A percentile compares a stretch with the other conserved stretches of the same genome.
phyloP scores from a whole-genome alignment of 2,888 invertebrate species.

The Papilio gigon region DNA sequence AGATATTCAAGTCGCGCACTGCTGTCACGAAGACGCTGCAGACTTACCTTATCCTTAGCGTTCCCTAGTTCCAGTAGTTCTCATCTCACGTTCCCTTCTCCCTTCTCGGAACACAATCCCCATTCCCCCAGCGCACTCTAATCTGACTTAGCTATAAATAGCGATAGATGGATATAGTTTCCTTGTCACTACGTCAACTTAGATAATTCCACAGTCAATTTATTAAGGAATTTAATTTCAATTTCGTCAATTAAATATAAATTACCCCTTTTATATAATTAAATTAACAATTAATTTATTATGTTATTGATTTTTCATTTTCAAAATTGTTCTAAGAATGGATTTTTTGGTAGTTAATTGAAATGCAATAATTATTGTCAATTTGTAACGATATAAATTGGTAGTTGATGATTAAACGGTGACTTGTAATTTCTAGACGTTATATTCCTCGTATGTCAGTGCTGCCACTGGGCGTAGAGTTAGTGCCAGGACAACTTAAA shows the following conservation, averaged over 20 bases:
- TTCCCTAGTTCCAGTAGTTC: slow-evolving; percentile 58
- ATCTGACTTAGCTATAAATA: slow-evolving; percentile 32
- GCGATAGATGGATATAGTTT: slow-evolving; percentile 27
- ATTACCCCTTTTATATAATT: slow-evolving; percentile 56
- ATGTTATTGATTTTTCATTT: slow-evolving; percentile 28
- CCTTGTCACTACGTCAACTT: slow-evolving; percentile 53
- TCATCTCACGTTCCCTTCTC: slow-evolving; percentile 41
- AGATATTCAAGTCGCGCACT: slow-evolving; percentile 76
- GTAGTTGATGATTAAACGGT: slow-evolving; percentile 44
- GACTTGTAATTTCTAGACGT: slow-evolving; percentile 58
- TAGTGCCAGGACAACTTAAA: slow-evolving; percentile 66
- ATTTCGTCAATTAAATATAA: slow-evolving; percentile 72
- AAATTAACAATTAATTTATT: slow-evolving; percentile 51
- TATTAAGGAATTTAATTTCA: slow-evolving; percentile 66
- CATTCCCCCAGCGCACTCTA: slow-evolving; percentile 1
- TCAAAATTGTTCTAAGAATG: slow-evolving; percentile 14
- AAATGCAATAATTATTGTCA: slow-evolving; percentile 25
- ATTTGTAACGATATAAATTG: slow-evolving; percentile 28
- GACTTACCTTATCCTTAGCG: slow-evolving; percentile 61
- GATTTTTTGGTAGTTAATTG: slow-evolving; percentile 18
- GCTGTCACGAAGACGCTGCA: slow-evolving; percentile 72
- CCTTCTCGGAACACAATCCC: slow-evolving; percentile 29
- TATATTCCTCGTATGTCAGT: slow-evolving; percentile 60
- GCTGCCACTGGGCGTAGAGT: slow-evolving; percentile 64
- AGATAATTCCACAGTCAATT: slow-evolving; percentile 78